Conservation (phyloP, 1,140 invertebrate species). For the Drosophila mauritiana region DNA sequence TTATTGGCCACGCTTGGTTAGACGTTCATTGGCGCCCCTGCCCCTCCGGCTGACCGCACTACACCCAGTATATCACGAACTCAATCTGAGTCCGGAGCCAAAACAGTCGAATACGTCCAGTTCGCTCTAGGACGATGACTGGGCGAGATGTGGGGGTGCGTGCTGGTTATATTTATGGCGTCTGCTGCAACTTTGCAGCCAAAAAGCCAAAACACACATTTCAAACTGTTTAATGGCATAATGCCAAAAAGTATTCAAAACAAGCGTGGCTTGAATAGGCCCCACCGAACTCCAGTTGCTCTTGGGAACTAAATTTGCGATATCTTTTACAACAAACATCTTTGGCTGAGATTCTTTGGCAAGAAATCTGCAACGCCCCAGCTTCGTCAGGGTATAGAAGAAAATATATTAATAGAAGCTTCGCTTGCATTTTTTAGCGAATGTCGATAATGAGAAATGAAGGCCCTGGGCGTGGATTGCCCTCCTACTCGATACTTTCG, state of each 20-base stretch:
- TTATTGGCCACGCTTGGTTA: constrained; percentile 78
- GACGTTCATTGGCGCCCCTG: constrained; percentile 28
- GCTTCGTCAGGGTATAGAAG: background rate
- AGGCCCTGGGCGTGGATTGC: constrained; percentile 44
- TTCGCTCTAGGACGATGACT: constrained; percentile 40
- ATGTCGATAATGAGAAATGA: constrained; percentile 80
- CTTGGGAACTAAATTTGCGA: background rate
- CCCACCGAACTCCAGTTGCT: constrained; percentile 2
- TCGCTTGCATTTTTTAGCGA: constrained; percentile 67
- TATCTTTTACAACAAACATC: too few relatives aligned
- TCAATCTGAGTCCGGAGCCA: constrained; percentile 33
- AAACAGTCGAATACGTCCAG: constrained; percentile 16
- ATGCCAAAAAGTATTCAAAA: constrained; percentile 68
- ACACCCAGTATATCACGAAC: constrained; percentile 23
- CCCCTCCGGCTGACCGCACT: background rate
- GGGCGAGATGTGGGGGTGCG: constrained; percentile 56
- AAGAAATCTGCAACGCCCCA: background rate
- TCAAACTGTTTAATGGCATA: constrained; percentile 62
- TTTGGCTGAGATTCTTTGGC: background rate
- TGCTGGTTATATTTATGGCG: constrained; percentile 69
- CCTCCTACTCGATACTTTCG: background rate
- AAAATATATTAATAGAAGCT: constrained; percentile 52
- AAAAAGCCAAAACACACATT: constrained; percentile 62
- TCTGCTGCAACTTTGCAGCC: constrained; percentile 73
- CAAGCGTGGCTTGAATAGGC: constrained; percentile 5